These are phyloP conservation scores for Corvus cornix DNA, from an alignment of 2,113 vertebrate genomes.

Conservation along the genomic window DNA sequence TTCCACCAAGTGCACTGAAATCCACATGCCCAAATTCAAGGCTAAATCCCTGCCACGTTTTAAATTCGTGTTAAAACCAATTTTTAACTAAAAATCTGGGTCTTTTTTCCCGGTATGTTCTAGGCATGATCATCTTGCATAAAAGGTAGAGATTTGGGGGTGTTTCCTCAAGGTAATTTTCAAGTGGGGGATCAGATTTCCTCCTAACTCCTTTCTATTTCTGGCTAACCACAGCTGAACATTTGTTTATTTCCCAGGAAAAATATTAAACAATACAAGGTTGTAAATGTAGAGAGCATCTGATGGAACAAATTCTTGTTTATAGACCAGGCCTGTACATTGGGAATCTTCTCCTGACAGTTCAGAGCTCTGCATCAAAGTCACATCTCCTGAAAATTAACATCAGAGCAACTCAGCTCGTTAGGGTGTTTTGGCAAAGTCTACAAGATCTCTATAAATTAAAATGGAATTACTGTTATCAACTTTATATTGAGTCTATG, in stretches of 20 bases:
- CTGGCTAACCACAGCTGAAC: not conserved
- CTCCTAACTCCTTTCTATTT: not conserved
- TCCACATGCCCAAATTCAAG: not conserved
- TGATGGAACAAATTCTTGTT: not conserved
- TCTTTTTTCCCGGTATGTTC: not conserved
- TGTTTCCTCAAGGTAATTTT: not conserved
- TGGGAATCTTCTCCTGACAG: not conserved
- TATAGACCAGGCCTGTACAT: not conserved
- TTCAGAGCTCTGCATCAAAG: not conserved
- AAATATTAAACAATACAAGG: not conserved
- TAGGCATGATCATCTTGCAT: not conserved
- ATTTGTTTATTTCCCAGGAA: not conserved
- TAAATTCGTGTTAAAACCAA: not conserved
- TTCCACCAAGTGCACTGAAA: not conserved
- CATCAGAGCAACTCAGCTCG: not conserved
- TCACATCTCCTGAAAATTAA: not conserved
- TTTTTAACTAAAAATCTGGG: not conserved
- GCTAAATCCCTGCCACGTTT: not conserved
- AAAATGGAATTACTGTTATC: not conserved
- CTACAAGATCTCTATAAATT: not conserved
- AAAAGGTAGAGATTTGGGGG: not conserved
- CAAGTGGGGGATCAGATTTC: not conserved
- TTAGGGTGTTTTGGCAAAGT: not conserved
- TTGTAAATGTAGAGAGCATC: not conserved
- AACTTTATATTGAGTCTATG: not conserved